Conservation (phyloP, 1,140 invertebrate genomes). For the Gonioctena quinquepunctata region DNA sequence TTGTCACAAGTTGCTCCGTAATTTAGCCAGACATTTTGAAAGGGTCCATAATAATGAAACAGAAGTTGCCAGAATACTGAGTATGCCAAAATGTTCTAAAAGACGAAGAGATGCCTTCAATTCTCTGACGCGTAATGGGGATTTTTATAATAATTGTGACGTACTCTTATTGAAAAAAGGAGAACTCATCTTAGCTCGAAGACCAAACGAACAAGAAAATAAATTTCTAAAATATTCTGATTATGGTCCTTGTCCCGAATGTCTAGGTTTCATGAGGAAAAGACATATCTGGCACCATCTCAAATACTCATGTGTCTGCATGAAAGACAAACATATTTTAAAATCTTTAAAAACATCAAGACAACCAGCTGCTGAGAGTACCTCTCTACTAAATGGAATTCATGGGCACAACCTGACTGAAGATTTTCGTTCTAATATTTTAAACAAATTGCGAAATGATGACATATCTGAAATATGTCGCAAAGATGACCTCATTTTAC, state of each 20-base stretch:
- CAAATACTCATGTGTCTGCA: slow-evolving; percentile 5
- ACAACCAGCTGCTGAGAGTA: slow-evolving; percentile 7
- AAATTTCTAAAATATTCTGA: slow-evolving; percentile 2
- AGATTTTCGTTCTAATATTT: slow-evolving; percentile 12
- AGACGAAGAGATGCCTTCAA: slow-evolving; percentile 16
- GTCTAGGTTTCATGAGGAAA: slow-evolving; percentile 3
- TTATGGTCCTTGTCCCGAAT: slow-evolving; percentile 17
- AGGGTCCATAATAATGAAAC: slow-evolving; percentile 4
- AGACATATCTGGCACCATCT: slow-evolving; percentile 8
- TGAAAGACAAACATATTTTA: background rate
- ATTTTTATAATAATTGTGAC: slow-evolving; percentile 17
- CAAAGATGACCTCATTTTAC: slow-evolving; percentile 8
- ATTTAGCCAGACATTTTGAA: slow-evolving; percentile 11
- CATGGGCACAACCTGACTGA: background rate
- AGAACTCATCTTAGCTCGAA: background rate
- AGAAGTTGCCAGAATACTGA: slow-evolving; percentile 12
- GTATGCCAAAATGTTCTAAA: slow-evolving; percentile 3
- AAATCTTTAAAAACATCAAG: background rate
- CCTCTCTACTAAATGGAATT: slow-evolving; percentile 9
- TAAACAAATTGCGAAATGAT: slow-evolving; percentile 22
- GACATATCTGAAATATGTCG: slow-evolving; percentile 13
- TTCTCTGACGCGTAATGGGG: background rate
- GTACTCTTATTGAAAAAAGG: slow-evolving; percentile 9
- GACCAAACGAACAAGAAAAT: background rate
- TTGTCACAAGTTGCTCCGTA: slow-evolving; percentile 9